phyloP scores from a whole-genome alignment of 2,888 invertebrate species.

The Drosophila cognata region DNA sequence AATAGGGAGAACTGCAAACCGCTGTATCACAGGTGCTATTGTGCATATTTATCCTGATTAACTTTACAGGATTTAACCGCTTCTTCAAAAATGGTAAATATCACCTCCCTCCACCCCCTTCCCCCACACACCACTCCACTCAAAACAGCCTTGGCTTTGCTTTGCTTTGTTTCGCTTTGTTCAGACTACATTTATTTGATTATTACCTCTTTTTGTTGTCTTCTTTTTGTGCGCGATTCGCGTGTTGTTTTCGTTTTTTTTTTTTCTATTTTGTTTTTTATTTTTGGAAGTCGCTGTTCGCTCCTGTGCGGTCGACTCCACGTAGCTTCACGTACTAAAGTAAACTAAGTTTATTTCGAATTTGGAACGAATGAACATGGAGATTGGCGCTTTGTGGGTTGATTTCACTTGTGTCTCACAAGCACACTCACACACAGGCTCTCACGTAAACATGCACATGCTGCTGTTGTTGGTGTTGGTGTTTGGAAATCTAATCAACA shows the following conservation, averaged over 20 bases:
- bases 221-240: conserved; percentile 19
- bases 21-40: background rate
- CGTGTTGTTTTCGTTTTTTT: conserved; percentile 1
- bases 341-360: conserved; percentile 66
- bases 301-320: conserved; percentile 71
- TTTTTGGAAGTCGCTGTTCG: conserved; percentile 37
- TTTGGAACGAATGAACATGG: conserved; percentile 28
- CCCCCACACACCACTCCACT: too few species aligned
- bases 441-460: conserved; percentile 17
- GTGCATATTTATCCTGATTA: background rate
- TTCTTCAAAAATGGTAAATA: too few species aligned
- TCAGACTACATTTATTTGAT: background rate
- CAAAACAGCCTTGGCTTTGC: conserved; percentile 15
- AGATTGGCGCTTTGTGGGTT: conserved; percentile 55
- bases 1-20: background rate
- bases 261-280: conserved; percentile 8
- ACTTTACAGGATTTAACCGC: background rate
- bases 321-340: conserved; percentile 68
- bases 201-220: conserved; percentile 23
- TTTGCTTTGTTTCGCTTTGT: conserved; percentile 6
- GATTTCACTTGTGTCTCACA: conserved; percentile 47
- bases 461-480: conserved; percentile 13
- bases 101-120: background rate
- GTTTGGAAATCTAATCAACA: conserved; percentile 74
- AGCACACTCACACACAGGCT: conserved; percentile 29